Conservation (phyloP, 2,797 vertebrate genomes). For the Sebastes umbrosus region DNA sequence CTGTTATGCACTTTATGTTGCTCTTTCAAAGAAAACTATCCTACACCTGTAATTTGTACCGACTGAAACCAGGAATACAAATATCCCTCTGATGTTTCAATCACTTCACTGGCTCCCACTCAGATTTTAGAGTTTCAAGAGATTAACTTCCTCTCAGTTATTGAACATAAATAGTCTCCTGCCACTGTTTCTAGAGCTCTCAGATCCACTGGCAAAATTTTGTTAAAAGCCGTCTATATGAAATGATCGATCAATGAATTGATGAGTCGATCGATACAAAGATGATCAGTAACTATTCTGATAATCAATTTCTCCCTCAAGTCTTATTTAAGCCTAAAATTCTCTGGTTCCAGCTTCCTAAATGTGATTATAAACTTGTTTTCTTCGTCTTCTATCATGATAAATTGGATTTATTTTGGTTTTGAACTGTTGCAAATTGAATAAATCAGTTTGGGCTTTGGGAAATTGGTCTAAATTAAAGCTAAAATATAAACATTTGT, state of each 20-base stretch:
- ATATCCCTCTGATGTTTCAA: not conserved
- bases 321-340: not conserved
- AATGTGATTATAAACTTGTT: not conserved
- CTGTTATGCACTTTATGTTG: not conserved
- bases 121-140: not conserved
- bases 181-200: not conserved
- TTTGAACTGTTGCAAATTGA: not conserved
- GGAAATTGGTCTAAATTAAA: not conserved
- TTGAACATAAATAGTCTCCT: not conserved
- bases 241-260: not conserved
- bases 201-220: not conserved
- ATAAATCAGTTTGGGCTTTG: not conserved
- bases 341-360: not conserved
- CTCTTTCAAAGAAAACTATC: constrained; percentile 14
- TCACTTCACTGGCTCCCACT: not conserved
- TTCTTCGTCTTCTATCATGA: not conserved
- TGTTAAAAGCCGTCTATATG: not conserved
- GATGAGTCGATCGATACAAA: not conserved
- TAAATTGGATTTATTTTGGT: not conserved
- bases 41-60: constrained; percentile 35
- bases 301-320: not conserved
- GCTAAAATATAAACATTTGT: not conserved
- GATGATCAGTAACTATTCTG: not conserved
- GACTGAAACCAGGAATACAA: constrained; percentile 7
- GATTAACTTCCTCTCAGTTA: not conserved